Evolutionary conservation across 2,113 vertebrate species (phyloP).

Genomic region (rat (Rattus norvegicus)): GRCr8 NC_086028.1:94737501-94738000

Average conservation of each 20-base stretch:
- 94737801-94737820: background rate
- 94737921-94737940: background rate
- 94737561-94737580: background rate
- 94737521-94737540: background rate
- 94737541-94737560: too few relatives aligned
- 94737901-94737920: rapidly evolving
- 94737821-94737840: background rate
- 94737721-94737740: background rate
- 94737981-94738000: background rate
- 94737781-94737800: background rate
- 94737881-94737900: too few relatives aligned
- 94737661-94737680: background rate
- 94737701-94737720: background rate
- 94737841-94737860: background rate
- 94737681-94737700: background rate
- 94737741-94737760: background rate
- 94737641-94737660: background rate
- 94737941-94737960: background rate
- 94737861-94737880: background rate
- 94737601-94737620: background rate
- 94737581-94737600: background rate
- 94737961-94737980: background rate
- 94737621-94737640: background rate
- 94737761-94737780: background rate
- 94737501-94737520: background rate